A percentile compares a stretch with the other conserved stretches of the same genome.
Evolutionary conservation across 2,113 vertebrate genomes (phyloP).

Genomic region (Pterophyllum scalare): DNA sequence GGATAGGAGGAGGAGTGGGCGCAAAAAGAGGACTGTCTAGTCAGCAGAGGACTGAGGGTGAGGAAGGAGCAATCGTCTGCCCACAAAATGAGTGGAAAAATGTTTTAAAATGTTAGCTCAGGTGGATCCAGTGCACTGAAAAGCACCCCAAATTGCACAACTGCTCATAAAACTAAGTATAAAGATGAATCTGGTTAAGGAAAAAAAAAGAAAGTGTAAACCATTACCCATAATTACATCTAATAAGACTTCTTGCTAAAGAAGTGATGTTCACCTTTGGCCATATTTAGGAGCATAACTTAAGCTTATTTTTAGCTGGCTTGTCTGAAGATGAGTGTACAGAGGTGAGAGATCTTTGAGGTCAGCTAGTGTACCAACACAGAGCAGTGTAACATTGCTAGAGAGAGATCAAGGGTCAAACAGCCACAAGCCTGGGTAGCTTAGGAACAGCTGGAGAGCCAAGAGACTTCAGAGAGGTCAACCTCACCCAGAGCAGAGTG

Average conservation of each 20-base stretch:
- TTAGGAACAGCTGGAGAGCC: conserved; percentile 72
- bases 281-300: conserved; percentile 13
- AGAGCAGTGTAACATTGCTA: conserved; percentile 36
- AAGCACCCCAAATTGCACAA: not conserved
- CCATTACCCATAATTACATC: not conserved
- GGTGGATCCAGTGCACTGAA: not conserved
- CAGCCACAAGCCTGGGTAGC: conserved; percentile 60
- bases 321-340: conserved; percentile 22
- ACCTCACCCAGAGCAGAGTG: conserved; percentile 40
- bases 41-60: conserved; percentile 54
- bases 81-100: not conserved
- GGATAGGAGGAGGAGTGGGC: not conserved
- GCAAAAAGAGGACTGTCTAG: conserved; percentile 5
- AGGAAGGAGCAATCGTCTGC: not conserved
- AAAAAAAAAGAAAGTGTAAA: not conserved
- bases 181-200: not conserved
- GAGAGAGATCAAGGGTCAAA: conserved; percentile 69
- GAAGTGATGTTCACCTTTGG: not conserved
- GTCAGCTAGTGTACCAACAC: conserved; percentile 66
- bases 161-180: not conserved
- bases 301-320: conserved; percentile 55
- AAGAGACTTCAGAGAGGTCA: conserved; percentile 50
- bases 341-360: conserved; percentile 53
- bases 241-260: not conserved
- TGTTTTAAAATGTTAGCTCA: conserved; percentile 23